Conservation (phyloP, 2,113 vertebrate genomes). For the Columba livia region DNA sequence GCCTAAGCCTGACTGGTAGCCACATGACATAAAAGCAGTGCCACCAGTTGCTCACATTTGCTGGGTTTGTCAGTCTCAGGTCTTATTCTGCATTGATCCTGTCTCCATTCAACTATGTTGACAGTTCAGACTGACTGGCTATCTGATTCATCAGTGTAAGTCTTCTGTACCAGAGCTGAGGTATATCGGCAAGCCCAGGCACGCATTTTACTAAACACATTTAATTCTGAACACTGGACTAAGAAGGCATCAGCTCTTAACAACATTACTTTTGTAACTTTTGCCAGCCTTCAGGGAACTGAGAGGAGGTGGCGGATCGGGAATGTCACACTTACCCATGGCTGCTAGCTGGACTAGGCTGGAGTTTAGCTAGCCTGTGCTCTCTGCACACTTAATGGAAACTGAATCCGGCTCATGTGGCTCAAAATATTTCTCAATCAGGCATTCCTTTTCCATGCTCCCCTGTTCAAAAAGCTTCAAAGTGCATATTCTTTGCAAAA, state of each 20-base stretch:
- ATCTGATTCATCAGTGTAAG: neutral
- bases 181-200: neutral
- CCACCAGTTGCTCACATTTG: neutral
- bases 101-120: neutral
- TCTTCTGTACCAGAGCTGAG: neutral
- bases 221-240: slow-evolving; percentile 3
- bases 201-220: neutral
- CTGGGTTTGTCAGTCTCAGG: neutral
- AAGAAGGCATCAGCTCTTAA: neutral
- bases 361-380: neutral
- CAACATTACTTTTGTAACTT: neutral
- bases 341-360: neutral
- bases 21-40: accelerated
- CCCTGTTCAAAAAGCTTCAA: neutral
- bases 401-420: neutral
- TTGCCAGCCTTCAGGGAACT: neutral
- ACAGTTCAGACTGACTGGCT: neutral
- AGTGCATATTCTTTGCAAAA: neutral
- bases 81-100: neutral
- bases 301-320: neutral
- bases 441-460: neutral
- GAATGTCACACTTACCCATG: neutral
- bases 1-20: neutral
- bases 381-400: neutral
- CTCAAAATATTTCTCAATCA: neutral